Evolutionary conservation across 2,113 vertebrate genomes (phyloP), one percentile per base, ranked within the genome.

Genomic region (Microtus montanus): DNA sequence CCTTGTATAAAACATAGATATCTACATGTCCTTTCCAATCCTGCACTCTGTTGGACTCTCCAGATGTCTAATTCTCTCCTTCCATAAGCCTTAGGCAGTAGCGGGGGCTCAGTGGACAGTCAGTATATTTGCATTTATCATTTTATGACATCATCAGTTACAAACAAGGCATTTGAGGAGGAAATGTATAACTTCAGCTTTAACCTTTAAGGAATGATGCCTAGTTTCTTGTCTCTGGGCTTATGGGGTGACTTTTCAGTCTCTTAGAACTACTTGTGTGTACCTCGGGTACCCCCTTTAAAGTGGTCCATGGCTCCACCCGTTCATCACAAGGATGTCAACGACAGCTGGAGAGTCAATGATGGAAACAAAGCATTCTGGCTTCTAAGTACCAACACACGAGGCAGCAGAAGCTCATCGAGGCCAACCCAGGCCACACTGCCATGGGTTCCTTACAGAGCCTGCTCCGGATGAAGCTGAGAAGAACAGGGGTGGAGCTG

Each of bases 81-180:
- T 26, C 12, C 1, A 5, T 33, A 17, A 78, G 30, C 2, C 24
- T 71, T 58, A 28, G 5, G 15, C 13, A 79, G 26, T 17, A 79
- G 41, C 38, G 44, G 28, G 38, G 87, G 66, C 10, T n/a, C 20
- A 68, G 58, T 0, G 2, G 61, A 52, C 1, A 41, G 30, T 84
- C 70, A n/a, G 24, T 66, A 84, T 8, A 75, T 64, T 82, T 88
- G 68, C 54, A 49, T 71, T 83, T 78, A 54, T 49, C 35, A 44
- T 87, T 96, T 82, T 75, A 93, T 87, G n/a, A 38, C 7, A 15
- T 61, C 10, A 93, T 64, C 92, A 64, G n/a, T 91, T 87, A 73
- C n/a, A 64, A 64, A 74, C 35, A 90, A 82, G 58, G 5, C 14
- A 44, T 71, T 41, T 30, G 47, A 77, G 12, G 79, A 17, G 17